Evolutionary conservation across 2,888 invertebrate genomes (phyloP).

Genomic region (Acanthosepion esculentum): DNA sequence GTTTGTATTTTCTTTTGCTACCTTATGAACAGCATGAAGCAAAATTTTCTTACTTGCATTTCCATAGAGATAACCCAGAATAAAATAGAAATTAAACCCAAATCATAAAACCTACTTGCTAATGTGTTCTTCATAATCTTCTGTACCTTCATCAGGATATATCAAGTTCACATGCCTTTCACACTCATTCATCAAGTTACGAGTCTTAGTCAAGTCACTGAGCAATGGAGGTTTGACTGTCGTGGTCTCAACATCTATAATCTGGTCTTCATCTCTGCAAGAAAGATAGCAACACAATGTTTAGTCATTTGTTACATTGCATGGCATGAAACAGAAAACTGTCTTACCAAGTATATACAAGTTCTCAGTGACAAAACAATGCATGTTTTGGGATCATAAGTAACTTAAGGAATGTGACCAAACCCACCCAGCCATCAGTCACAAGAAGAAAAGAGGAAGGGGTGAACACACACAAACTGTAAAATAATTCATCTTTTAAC

Average conservation of each 20-base stretch:
- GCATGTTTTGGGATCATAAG: too few species aligned
- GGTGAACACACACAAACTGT: too few species aligned
- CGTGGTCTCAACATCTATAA: conserved; percentile 50
- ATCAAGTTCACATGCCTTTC: conserved; percentile 81
- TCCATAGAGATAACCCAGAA: too few species aligned
- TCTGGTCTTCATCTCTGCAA: conserved; percentile 52
- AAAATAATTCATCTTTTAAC: too few species aligned
- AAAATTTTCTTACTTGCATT: too few species aligned
- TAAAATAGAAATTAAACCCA: neutral
- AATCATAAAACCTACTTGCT: conserved; percentile 77
- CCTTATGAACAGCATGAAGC: too few species aligned
- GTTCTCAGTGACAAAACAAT: too few species aligned
- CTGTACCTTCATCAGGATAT: conserved; percentile 78
- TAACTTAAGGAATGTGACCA: too few species aligned
- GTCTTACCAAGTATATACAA: too few species aligned
- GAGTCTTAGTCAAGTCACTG: conserved; percentile 76
- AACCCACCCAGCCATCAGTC: too few species aligned
- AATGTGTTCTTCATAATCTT: conserved; percentile 83
- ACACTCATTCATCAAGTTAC: conserved; percentile 83
- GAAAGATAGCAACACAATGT: neutral
- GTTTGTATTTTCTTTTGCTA: too few species aligned
- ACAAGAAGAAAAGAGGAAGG: too few species aligned
- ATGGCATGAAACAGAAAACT: neutral
- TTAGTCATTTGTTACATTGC: neutral
- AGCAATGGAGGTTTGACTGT: conserved; percentile 52